Evolutionary conservation across 1,140 invertebrate species (phyloP).

Genomic region (Marisa cornuarietis): DNA sequence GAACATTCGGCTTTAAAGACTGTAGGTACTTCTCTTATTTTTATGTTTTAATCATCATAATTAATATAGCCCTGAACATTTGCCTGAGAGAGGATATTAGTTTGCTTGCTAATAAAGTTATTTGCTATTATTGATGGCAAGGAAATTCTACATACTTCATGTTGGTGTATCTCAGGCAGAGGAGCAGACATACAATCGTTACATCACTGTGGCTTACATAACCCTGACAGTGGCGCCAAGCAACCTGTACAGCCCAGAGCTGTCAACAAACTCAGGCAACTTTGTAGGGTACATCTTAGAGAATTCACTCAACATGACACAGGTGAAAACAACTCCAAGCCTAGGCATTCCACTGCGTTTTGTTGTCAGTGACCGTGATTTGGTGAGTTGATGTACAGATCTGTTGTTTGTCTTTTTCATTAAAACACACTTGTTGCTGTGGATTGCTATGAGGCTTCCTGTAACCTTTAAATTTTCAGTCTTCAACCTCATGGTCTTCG

Average conservation of each 20-base stretch:
- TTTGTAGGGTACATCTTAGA: conserved; percentile 11
- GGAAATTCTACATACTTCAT: not conserved
- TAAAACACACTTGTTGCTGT: not conserved
- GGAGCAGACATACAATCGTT: not conserved
- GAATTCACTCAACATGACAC: not conserved
- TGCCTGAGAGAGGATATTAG: not conserved
- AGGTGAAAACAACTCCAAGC: not conserved
- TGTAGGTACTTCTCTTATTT: not conserved
- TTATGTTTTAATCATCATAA: not conserved
- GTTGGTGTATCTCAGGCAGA: not conserved
- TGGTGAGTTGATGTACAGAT: not conserved
- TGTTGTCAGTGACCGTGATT: conserved; percentile 1
- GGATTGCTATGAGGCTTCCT: conserved; percentile 2
- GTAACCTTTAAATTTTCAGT: not conserved
- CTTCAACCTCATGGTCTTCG: no score
- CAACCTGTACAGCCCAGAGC: not conserved
- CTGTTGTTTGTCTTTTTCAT: not conserved
- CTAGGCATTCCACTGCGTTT: not conserved
- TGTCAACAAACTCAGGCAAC: not conserved
- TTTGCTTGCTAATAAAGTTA: not conserved
- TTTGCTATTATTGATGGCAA: not conserved
- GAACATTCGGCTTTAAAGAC: not conserved
- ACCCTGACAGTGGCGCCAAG: not conserved
- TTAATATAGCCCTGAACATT: not conserved
- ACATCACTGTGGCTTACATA: not conserved